These are phyloP conservation scores for Drosophila leontia DNA, from an alignment of 1,140 invertebrate genomes.

Conservation along the genomic window DNA sequence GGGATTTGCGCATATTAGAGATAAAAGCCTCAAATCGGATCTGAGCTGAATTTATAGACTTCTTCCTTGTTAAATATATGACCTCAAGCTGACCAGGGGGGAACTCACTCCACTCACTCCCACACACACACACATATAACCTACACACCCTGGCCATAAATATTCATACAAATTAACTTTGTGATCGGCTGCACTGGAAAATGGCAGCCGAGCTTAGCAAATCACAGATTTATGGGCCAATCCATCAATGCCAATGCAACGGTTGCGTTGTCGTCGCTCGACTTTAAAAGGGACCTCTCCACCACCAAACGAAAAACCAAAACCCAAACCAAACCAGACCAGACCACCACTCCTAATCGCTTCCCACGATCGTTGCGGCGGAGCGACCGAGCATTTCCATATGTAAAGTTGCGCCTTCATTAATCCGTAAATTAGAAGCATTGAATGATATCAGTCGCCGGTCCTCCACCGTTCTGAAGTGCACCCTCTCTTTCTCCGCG, in stretches of 20 bases:
- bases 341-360: constrained; percentile 60
- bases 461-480: constrained; percentile 47
- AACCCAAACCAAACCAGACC: neutral
- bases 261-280: constrained; percentile 3
- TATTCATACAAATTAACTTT: constrained; percentile 66
- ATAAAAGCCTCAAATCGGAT: neutral
- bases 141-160: constrained; percentile 22
- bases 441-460: constrained; percentile 68
- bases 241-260: constrained; percentile 71
- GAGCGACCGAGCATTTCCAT: constrained; percentile 63
- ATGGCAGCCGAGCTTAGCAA: constrained; percentile 72
- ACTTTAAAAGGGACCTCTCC: constrained; percentile 24
- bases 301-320: constrained; percentile 20
- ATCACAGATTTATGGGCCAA: constrained; percentile 82
- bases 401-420: constrained; percentile 82
- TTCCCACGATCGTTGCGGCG: constrained; percentile 70
- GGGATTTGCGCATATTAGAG: constrained; percentile 18
- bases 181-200: constrained; percentile 48
- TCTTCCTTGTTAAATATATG: neutral
- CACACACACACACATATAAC: neutral
- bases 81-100: constrained; percentile 8
- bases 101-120: neutral
- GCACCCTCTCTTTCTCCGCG: constrained; percentile 28
- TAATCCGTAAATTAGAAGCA: constrained; percentile 83
- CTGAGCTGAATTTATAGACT: neutral